phyloP scores from a whole-genome alignment of 2,888 invertebrate species.

The Dexiosoma caninum region DNA sequence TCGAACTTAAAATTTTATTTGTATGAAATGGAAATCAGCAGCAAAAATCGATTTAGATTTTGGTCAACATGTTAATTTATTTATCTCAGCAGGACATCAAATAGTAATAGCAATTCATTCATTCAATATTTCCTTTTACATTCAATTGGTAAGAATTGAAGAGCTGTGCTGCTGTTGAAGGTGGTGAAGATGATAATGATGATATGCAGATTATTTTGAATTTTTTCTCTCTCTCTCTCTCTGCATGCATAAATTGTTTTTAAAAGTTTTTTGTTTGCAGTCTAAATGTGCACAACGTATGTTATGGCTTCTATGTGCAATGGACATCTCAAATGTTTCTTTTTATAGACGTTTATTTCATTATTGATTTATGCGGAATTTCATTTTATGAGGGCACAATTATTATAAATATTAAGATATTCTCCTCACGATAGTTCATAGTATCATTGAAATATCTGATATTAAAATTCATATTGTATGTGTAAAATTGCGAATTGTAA shows the following conservation, averaged over 20 bases:
- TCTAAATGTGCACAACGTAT: constrained; percentile 66
- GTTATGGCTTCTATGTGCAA: not conserved
- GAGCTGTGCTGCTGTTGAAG: constrained; percentile 23
- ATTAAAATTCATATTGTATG: too few relatives aligned
- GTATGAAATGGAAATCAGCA: not conserved
- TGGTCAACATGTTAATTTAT: constrained; percentile 62
- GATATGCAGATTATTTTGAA: constrained; percentile 55
- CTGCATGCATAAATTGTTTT: constrained; percentile 61
- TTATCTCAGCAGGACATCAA: constrained; percentile 59
- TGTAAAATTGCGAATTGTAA: too few relatives aligned
- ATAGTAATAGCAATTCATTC: not conserved
- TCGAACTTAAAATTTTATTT: not conserved
- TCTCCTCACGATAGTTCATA: not conserved
- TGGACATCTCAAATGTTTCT: not conserved
- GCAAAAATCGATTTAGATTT: constrained; percentile 56
- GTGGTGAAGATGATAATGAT: constrained; percentile 16
- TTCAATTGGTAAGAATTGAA: constrained; percentile 3
- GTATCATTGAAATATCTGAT: not conserved
- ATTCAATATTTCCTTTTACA: not conserved
- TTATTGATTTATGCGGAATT: constrained; percentile 56
- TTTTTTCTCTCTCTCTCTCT: constrained; percentile 26
- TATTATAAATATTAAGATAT: constrained; percentile 6
- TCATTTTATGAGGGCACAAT: constrained; percentile 32
- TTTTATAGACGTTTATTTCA: constrained; percentile 64
- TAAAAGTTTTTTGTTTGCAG: constrained; percentile 58